These are phyloP conservation scores for Parelbella ahira DNA, from an alignment of 2,888 invertebrate species.

Conservation along the genomic window DNA sequence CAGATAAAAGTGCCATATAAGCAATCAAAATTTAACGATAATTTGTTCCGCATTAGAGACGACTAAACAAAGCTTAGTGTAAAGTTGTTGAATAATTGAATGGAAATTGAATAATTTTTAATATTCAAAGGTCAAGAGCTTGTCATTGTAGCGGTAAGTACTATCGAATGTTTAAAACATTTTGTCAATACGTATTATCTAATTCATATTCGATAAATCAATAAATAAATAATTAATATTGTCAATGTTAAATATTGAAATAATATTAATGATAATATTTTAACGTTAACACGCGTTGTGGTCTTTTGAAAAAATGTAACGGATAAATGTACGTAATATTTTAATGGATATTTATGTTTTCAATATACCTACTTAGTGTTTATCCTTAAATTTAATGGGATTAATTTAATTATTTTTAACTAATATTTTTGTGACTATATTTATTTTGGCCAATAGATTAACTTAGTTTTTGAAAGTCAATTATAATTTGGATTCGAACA, in stretches of 20 bases:
- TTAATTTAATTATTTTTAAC: too few relatives aligned
- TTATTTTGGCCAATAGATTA: too few relatives aligned
- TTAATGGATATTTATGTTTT: too few relatives aligned
- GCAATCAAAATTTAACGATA: too few relatives aligned
- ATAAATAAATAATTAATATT: constrained; percentile 46
- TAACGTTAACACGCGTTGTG: constrained; percentile 27
- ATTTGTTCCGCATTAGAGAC: too few relatives aligned
- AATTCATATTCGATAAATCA: constrained; percentile 39
- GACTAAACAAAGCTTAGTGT: constrained; percentile 9
- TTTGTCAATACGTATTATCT: constrained; percentile 54
- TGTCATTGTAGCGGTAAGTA: constrained; percentile 65
- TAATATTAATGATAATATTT: constrained; percentile 29
- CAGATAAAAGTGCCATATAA: too few relatives aligned
- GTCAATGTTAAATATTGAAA: constrained; percentile 49
- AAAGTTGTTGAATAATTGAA: constrained; percentile 12
- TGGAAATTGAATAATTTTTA: constrained; percentile 24
- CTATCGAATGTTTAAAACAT: constrained; percentile 70
- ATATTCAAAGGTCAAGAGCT: constrained; percentile 58
- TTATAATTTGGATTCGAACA: too few relatives aligned
- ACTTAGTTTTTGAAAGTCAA: too few relatives aligned
- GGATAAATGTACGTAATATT: too few relatives aligned
- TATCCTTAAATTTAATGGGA: too few relatives aligned
- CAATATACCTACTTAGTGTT: too few relatives aligned
- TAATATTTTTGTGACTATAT: too few relatives aligned
- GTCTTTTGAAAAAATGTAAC: constrained; percentile 1